A percentile compares a stretch with the other conserved stretches of the same genome.
Conservation (phyloP, 2,888 invertebrate genomes). For the Limnephilus lunatus region DNA sequence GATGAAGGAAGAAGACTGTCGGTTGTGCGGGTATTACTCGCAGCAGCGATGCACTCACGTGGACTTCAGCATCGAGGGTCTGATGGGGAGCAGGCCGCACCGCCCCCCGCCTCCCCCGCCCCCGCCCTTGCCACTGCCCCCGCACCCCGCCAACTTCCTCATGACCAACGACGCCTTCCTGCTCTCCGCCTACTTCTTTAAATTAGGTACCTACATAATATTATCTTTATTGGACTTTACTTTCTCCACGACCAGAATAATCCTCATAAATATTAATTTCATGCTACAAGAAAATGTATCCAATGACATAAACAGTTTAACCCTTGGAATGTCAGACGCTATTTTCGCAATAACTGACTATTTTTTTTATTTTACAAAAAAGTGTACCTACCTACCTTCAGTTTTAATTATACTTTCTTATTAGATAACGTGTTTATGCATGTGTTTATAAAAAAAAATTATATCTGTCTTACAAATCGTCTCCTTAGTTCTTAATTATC, state of each 20-base stretch:
- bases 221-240: neutral
- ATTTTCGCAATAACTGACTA: no score
- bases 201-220: conserved; percentile 73
- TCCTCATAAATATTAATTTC: neutral
- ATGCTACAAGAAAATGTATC: neutral
- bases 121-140: conserved; percentile 70
- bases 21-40: conserved; percentile 73
- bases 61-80: conserved; percentile 70
- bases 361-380: no score
- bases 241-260: neutral
- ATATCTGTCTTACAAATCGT: no score
- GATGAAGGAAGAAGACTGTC: conserved; percentile 77
- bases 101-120: conserved; percentile 70
- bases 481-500: no score
- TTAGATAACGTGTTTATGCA: no score
- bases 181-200: conserved; percentile 77
- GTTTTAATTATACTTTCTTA: no score
- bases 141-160: conserved; percentile 70
- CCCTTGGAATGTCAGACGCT: no score
- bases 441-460: no score
- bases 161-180: conserved; percentile 75
- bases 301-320: neutral
- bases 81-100: conserved; percentile 76
- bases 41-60: conserved; percentile 72
- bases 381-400: no score